Base-by-base conservation (phyloP, 2,113 vertebrate species). In the Calypte anna region DNA sequence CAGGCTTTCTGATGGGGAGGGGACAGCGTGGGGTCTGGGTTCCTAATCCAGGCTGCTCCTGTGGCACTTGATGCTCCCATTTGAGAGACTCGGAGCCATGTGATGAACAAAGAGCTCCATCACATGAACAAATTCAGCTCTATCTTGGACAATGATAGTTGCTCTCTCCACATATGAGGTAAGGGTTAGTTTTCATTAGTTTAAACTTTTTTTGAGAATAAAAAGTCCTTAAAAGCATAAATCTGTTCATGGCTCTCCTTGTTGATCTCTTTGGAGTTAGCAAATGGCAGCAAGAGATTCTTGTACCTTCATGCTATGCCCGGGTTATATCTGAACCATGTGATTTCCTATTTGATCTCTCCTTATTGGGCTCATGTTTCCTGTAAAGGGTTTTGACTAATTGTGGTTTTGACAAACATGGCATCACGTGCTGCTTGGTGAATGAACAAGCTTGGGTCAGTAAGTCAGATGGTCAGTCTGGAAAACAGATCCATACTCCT, bases 341-440 rank as follows among this genome's bases (percentile, higher is more conserved):
- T 97, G 96, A 97, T 97, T 98, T 98, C 97, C 94, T 95, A 96
- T 96, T 98, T 93, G 92, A 98, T 97, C 97, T 98, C 91, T 79
- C 96, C 97, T 97, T 93, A 97, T 94, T 93, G 97, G 97, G 97
- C 96, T 97, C 95, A 96, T 97, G 98, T 98, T 98, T 99, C 98
- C 99, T 99, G 98, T 98, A 97, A 98, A 97, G 98, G 96, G 93
- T 96, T 98, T 97, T 97, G 96, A 94, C 98, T 98, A 98, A 98
- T 96, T 97, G 97, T 97, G 97, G 96, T 97, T 98, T 98, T 97
- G 97, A 98, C 97, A 98, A 97, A 97, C 97, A 91, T 67, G 91
- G 96, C 88, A 96, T 96, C 95, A 94, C 92, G 81, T 96, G 96
- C 95, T 96, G 97, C 96, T 97, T 90, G 83, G 96, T 94, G 94